These are phyloP conservation scores for Sclerodermus sp. DNA, from an alignment of 2,888 invertebrate genomes.

Conservation along the genomic window DNA sequence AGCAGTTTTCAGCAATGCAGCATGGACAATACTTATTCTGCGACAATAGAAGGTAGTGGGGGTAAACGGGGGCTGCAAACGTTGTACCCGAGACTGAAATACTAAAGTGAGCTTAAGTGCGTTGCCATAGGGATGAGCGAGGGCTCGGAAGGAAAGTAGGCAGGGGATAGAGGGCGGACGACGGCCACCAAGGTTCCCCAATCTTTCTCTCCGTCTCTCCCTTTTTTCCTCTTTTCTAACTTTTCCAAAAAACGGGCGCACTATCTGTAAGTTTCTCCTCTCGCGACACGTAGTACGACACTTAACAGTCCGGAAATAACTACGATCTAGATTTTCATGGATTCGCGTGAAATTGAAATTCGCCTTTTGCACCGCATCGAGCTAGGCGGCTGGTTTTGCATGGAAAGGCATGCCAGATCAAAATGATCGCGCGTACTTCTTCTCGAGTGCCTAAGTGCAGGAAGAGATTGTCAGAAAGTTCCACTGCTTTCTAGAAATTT, in stretches of 20 bases:
- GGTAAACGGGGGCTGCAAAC: slow-evolving; percentile 16
- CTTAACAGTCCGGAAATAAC: slow-evolving; percentile 33
- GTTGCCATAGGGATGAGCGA: slow-evolving; percentile 42
- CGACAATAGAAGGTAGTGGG: slow-evolving; percentile 5
- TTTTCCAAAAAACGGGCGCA: no score
- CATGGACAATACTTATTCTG: slow-evolving; percentile 23
- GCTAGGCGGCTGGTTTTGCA: neutral
- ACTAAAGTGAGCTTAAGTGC: slow-evolving; percentile 43
- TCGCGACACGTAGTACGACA: slow-evolving; percentile 20
- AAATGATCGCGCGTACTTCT: no score
- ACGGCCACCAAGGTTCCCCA: neutral
- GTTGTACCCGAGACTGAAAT: slow-evolving; percentile 34
- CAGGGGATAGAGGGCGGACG: no score
- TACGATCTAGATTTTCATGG: slow-evolving; percentile 31
- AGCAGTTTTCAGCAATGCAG: slow-evolving; percentile 12
- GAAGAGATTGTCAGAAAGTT: no score
- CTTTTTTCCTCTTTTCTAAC: no score
- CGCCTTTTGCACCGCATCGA: neutral
- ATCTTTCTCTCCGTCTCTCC: slow-evolving; percentile 5
- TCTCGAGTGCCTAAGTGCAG: no score
- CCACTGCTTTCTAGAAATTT: no score
- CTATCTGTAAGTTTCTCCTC: neutral
- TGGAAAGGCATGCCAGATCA: no score
- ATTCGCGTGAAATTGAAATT: slow-evolving; percentile 24
- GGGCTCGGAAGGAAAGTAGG: slow-evolving; percentile 7